phyloP scores from a whole-genome alignment of 2,888 invertebrate species.

The Rhingia campestris region DNA sequence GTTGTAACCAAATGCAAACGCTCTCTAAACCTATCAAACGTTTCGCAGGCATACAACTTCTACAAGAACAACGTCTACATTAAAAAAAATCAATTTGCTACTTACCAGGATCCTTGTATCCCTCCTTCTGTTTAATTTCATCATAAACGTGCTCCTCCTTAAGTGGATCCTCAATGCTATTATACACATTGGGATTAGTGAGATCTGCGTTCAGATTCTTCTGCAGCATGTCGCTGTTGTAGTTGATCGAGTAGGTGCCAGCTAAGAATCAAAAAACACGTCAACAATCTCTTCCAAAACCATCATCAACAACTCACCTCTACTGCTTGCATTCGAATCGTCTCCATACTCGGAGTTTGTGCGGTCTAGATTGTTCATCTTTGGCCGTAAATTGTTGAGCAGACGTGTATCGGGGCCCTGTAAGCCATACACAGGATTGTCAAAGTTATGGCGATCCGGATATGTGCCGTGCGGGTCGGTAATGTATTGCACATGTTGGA shows the following conservation, averaged over 20 bases:
- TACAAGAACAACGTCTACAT: no score
- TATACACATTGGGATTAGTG: conserved; percentile 92
- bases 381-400: conserved; percentile 80
- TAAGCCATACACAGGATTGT: conserved; percentile 95
- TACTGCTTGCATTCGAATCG: conserved; percentile 83
- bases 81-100: conserved; percentile 36
- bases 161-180: conserved; percentile 89
- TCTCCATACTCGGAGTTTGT: conserved; percentile 80
- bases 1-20: no score
- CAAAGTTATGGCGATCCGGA: conserved; percentile 87
- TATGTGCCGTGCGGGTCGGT: conserved; percentile 87
- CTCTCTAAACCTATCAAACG: no score
- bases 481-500: conserved; percentile 92
- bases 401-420: conserved; percentile 85
- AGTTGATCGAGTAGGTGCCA: conserved; percentile 84
- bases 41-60: no score
- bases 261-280: conserved; percentile 79
- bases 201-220: conserved; percentile 94
- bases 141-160: conserved; percentile 93
- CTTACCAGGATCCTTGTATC: conserved; percentile 86
- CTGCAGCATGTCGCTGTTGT: conserved; percentile 86
- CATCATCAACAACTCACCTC: conserved; percentile 79
- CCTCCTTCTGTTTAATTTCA: conserved; percentile 93
- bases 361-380: conserved; percentile 82
- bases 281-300: not conserved